Base-by-base conservation (phyloP, 1,140 invertebrate species). In the Ceratosolen fusciceps region DNA sequence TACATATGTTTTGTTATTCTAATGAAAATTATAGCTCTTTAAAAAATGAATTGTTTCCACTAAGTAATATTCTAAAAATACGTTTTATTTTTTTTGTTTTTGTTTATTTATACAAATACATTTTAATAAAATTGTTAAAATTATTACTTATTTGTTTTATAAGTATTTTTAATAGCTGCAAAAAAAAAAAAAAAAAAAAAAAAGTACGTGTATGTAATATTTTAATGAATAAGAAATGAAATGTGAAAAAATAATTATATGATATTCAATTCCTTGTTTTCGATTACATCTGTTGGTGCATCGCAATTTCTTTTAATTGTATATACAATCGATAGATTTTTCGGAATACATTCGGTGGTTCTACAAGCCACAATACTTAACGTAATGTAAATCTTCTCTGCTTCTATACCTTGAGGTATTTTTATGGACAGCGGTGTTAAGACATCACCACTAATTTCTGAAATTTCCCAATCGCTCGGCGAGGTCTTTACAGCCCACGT, bases 401-500 rank as follows among this genome's bases (percentile, higher is more conserved):
- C 43, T 39, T 78, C 82, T 67, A 83, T 80, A 79, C 83, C 87
- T 78, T 83, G 79, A 60, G 82, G 85, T 85, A 89, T 83, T 86
- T 80, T 89, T 74, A 91, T 78, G 73, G 84, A 85, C 56, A 92
- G 80, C 24, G 89, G 85, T 21, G 83, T 84, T 7, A 83, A 76
- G 31, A 90, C 80, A 65, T 83, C 80, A 31, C 90, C 91, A 56
- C 62, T 87, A 19, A 79, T 75, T 62, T 86, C 84, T 29, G 83
- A 81, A 21, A 86, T 84, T 21, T 79, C 83, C 88, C 90, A 91
- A 12, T 82, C 84, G 21, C 81, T 77, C 16, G 86, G 83, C 31
- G 89, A 85, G 43, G 89, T 77, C 43, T 83, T 80, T 9, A 92
- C 52, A 2, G 80, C 80, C 92, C 94, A 95, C 79, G 91, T 92